These are phyloP conservation scores for Macrostomum lignano DNA, from an alignment of 1,140 invertebrate species.

Conservation along the genomic window DNA sequence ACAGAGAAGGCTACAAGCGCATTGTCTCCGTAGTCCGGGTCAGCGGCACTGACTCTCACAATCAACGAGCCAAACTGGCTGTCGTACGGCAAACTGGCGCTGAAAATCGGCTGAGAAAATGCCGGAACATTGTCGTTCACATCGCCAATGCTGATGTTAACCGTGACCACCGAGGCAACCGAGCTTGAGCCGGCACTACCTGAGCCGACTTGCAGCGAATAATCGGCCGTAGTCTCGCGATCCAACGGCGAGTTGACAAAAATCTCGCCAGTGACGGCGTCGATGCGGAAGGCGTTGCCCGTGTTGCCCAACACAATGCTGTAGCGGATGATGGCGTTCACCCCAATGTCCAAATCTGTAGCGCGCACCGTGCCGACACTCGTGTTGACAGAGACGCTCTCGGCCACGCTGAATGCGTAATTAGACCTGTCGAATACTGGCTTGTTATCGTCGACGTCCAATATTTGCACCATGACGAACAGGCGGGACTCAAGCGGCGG, in stretches of 20 bases:
- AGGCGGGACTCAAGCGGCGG: too few species aligned
- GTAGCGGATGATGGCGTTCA: conserved; percentile 48
- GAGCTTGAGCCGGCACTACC: conserved; percentile 10
- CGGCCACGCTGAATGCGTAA: conserved; percentile 47
- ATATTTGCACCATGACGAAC: conserved; percentile 23
- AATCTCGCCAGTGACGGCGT: conserved; percentile 45
- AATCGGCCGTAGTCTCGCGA: conserved; percentile 51
- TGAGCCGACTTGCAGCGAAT: conserved; percentile 39
- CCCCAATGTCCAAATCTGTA: conserved; percentile 58
- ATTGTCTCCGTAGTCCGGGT: too few species aligned
- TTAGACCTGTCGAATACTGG: conserved; percentile 79
- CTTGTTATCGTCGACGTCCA: conserved; percentile 71
- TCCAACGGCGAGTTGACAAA: conserved; percentile 49
- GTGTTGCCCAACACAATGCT: conserved; percentile 66
- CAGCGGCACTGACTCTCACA: too few species aligned
- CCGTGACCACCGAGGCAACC: too few species aligned
- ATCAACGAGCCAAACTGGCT: too few species aligned
- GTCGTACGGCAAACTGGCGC: too few species aligned
- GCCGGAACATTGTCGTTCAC: too few species aligned
- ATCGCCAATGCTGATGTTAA: too few species aligned
- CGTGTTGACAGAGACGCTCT: conserved; percentile 41
- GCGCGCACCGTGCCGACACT: conserved; percentile 59
- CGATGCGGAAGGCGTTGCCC: conserved; percentile 49
- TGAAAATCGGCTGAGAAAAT: too few species aligned
- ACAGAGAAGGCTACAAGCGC: too few species aligned